Conservation (phyloP, 2,888 invertebrate species). For the Tipula unca region DNA sequence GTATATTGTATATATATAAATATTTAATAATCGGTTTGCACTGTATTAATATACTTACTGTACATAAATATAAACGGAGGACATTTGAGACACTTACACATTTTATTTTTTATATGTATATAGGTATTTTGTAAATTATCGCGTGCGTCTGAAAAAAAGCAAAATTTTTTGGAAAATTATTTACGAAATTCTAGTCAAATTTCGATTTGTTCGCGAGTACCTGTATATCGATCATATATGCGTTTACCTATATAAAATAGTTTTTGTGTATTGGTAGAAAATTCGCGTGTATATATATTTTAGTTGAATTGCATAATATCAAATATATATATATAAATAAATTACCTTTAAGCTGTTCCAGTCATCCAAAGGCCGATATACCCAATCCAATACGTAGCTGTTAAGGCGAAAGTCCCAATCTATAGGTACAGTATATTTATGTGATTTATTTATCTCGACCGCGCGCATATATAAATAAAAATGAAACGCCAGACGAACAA, state of each 20-base stretch:
- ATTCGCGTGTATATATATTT: too few relatives aligned
- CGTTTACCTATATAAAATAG: not conserved
- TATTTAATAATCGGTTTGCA: not conserved
- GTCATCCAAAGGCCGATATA: not conserved
- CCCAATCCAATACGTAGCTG: not conserved
- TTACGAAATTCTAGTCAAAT: not conserved
- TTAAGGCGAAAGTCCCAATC: not conserved
- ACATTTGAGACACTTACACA: not conserved
- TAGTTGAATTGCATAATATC: not conserved
- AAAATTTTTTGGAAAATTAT: not conserved
- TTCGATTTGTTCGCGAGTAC: too few relatives aligned
- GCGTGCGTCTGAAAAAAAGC: not conserved
- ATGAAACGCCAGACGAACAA: not conserved
- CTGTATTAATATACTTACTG: not conserved
- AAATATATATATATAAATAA: not conserved
- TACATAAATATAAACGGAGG: not conserved
- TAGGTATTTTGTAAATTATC: not conserved
- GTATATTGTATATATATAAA: not conserved
- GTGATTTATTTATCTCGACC: not conserved
- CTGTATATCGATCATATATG: not conserved
- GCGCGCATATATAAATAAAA: not conserved
- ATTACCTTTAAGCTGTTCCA: not conserved
- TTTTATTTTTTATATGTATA: not conserved
- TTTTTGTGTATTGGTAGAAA: not conserved
- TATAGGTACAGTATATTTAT: not conserved